Evolutionary conservation across 2,113 vertebrate genomes (phyloP).

Genomic region (Atlantisia rogersi): DNA sequence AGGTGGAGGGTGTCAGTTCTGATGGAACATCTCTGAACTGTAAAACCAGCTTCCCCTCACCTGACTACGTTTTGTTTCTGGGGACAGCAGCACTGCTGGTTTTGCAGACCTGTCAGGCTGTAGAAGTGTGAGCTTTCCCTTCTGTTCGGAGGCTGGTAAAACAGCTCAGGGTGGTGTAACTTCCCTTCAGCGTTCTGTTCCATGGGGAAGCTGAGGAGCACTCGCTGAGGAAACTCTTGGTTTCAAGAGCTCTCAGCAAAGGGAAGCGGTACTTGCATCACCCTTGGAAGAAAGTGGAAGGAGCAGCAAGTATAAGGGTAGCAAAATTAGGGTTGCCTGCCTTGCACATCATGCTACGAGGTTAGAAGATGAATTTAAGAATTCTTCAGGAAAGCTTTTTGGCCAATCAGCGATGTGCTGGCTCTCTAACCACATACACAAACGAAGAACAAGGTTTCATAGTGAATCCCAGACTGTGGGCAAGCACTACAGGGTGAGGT

Average conservation of each 20-base stretch:
- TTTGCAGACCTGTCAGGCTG: background rate
- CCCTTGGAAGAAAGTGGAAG: background rate
- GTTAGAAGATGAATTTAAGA: background rate
- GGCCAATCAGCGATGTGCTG: background rate
- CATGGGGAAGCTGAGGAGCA: background rate
- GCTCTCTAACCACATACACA: background rate
- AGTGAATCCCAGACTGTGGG: background rate
- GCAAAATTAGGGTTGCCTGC: background rate
- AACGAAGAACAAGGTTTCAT: accelerated
- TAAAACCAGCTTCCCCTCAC: background rate
- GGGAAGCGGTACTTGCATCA: background rate
- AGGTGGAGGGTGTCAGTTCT: background rate
- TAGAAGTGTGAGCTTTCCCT: background rate
- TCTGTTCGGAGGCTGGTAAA: background rate
- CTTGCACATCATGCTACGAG: accelerated
- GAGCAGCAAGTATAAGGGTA: background rate
- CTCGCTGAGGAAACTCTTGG: background rate
- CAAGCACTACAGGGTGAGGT: background rate
- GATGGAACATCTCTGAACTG: background rate
- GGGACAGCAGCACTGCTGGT: background rate
- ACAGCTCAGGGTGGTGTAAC: background rate
- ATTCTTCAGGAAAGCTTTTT: background rate
- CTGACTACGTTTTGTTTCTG: background rate
- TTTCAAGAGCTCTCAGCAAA: background rate
- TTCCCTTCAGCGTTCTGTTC: background rate